Conservation (phyloP, 2,797 vertebrate species). For the Sebastes minor region DNA sequence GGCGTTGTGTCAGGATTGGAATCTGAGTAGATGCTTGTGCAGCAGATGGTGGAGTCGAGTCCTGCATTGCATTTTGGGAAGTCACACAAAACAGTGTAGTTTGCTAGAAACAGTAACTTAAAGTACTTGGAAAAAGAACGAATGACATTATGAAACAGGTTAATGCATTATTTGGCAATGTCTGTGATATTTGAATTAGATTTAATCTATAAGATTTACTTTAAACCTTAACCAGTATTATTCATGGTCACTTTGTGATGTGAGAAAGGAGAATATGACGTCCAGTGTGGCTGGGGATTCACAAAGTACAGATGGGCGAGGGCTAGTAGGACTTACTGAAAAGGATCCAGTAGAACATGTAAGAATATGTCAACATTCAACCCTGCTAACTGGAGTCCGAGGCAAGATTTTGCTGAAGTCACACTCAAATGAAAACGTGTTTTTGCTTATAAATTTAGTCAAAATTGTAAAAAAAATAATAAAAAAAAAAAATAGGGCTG, state of each 20-base stretch:
- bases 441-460: background rate
- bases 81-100: background rate
- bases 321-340: background rate
- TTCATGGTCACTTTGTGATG: background rate
- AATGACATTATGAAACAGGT: background rate
- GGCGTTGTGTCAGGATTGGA: background rate
- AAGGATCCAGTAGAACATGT: background rate
- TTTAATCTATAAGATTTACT: background rate
- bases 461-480: background rate
- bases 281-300: background rate
- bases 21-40: background rate
- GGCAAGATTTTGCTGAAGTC: background rate
- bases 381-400: background rate
- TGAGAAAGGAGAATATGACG: background rate
- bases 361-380: background rate
- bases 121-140: background rate
- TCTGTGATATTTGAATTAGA: background rate
- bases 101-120: background rate
- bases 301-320: background rate
- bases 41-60: background rate
- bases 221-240: background rate
- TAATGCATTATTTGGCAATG: background rate
- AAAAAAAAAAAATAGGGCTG: accelerated
- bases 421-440: background rate
- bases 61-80: background rate